Evolutionary conservation across 2,113 vertebrate species (phyloP).

Genomic region (Epinephelus cyanopodus): DNA sequence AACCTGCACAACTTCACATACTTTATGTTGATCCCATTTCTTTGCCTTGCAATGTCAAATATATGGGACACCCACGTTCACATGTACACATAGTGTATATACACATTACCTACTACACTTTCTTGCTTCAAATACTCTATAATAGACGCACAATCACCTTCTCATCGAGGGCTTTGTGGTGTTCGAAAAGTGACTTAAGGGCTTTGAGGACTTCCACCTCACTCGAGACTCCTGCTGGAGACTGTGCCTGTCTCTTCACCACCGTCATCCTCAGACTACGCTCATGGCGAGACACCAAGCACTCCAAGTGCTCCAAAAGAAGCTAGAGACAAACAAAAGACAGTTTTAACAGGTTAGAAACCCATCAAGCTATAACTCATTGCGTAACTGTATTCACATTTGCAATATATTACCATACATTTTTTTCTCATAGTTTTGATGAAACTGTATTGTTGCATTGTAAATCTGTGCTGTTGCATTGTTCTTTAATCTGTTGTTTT

Average conservation of each 20-base stretch:
- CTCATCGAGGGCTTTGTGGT: slow-evolving; percentile 98
- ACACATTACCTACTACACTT: neutral
- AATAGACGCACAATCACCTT: slow-evolving; percentile 84
- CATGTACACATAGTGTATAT: no score
- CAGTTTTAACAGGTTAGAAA: neutral
- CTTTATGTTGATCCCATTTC: neutral
- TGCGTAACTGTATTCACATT: no score
- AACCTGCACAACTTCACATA: neutral
- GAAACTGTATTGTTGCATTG: neutral
- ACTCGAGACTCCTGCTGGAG: slow-evolving; percentile 96
- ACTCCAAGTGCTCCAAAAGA: slow-evolving; percentile 95
- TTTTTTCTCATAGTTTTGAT: neutral
- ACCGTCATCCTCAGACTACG: slow-evolving; percentile 97
- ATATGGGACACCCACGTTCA: neutral
- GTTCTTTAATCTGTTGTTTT: neutral
- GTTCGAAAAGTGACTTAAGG: slow-evolving; percentile 97
- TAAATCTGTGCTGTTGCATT: neutral
- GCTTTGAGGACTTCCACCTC: slow-evolving; percentile 99
- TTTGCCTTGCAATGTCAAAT: neutral
- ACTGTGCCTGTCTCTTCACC: slow-evolving; percentile 96
- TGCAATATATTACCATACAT: neutral
- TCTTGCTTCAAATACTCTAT: neutral
- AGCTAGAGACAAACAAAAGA: slow-evolving; percentile 82
- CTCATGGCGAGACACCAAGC: slow-evolving; percentile 95
- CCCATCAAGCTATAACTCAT: neutral